Evolutionary conservation across 2,888 invertebrate species (phyloP), one percentile per base, ranked within the genome.

Genomic region (Scaptomyza flava): DNA sequence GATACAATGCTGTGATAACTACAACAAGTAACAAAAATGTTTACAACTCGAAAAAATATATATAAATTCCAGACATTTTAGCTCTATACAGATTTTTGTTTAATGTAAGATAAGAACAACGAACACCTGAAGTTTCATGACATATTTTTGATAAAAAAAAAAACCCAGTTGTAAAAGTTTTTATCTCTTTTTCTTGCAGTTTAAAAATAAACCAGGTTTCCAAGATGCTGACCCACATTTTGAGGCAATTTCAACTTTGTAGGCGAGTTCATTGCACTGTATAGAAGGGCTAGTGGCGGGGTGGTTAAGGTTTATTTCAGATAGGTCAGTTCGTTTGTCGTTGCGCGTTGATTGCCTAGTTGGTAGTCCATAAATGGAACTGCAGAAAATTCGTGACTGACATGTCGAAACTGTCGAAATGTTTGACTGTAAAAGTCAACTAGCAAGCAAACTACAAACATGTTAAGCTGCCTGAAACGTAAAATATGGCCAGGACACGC

Each of bases 401-500:
- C 48, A 47, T 31, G 53, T 42, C 45, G 23, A 62, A 27, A 41
- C 41, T 33, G 56, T 42, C 48, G 50, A 42, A 41, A 41, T 41
- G 41, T 41, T 46, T 70, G 58, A 62, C 69, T 73, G 61, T 38
- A 20, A 45, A 70, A 50, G 63, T 60, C 17, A 64, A 43, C 41
- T 9, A 12, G 46, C 56, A 65, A 65, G 50, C 51, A 66, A 46
- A 56, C 59, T 64, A 58, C 43, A 60, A 64, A 73, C 45, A 53
- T 43, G 69, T 63, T 58, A 48, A 61, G 51, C 34, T 58, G 69
- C 67, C 65, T 51, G 45, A 81, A 84, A 85, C 81, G 81, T 51
- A 45, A 82, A 82, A 85, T 83, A 81, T 81, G 58, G 65, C 71
- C 68, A 73, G 85, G 69, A 83, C 83, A 83, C 83, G 83, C 83